A percentile compares a stretch with the other conserved stretches of the same genome.
Evolutionary conservation across 2,797 vertebrate species (phyloP).

Genomic region (Amniataba percoides): DNA sequence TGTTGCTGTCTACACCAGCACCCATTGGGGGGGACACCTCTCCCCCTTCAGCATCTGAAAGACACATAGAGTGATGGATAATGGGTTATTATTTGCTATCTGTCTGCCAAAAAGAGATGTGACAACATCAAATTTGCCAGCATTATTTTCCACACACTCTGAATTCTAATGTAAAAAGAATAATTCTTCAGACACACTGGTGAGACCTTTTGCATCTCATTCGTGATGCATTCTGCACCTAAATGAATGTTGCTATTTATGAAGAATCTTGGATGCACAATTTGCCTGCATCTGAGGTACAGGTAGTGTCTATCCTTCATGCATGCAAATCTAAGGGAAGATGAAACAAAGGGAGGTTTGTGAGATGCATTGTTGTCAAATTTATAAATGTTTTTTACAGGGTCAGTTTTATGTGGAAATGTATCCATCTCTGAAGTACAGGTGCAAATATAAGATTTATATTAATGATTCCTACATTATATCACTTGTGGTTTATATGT

Average conservation of each 20-base stretch:
- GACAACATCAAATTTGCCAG: not conserved
- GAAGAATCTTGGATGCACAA: not conserved
- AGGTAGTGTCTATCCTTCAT: conserved; percentile 10
- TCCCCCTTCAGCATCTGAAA: conserved; percentile 94
- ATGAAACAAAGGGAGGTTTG: not conserved
- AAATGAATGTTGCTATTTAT: conserved; percentile 9
- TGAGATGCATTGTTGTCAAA: not conserved
- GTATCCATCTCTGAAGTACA: not conserved
- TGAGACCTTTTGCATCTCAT: not conserved
- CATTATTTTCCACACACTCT: not conserved
- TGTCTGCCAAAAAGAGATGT: not conserved
- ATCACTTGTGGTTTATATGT: not conserved
- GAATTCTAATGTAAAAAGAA: not conserved
- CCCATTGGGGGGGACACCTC: conserved; percentile 98
- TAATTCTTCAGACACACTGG: not conserved
- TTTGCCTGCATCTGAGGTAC: conserved; percentile 14
- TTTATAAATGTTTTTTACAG: not conserved
- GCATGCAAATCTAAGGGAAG: not conserved
- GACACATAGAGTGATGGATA: conserved; percentile 58
- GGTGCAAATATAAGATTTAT: not conserved
- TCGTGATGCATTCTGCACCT: conserved; percentile 8
- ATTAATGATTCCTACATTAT: conserved; percentile 2
- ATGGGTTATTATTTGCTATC: conserved; percentile 10
- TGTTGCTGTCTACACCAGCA: conserved; percentile 98
- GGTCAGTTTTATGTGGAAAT: not conserved